phyloP scores from a whole-genome alignment of 2,797 vertebrate genomes.

The Dendrocincla fuliginosa region DNA sequence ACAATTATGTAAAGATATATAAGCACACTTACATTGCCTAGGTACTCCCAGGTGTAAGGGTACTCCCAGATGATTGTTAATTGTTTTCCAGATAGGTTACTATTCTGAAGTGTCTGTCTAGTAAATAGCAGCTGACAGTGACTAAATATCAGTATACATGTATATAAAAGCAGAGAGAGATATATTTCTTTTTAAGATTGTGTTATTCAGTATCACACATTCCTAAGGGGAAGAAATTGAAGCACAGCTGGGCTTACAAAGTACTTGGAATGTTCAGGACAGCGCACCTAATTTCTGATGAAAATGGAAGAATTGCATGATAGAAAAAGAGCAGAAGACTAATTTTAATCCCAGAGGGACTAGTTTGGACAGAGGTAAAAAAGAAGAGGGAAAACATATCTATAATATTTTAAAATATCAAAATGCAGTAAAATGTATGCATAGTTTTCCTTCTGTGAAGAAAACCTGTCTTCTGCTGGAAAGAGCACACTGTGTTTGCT shows the following conservation, averaged over 20 bases:
- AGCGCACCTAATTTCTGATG: not conserved
- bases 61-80: not conserved
- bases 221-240: not conserved
- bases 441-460: not conserved
- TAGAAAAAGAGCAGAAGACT: not conserved
- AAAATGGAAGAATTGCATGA: not conserved
- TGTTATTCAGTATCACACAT: not conserved
- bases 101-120: not conserved
- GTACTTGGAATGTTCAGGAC: not conserved
- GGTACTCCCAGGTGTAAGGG: not conserved
- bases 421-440: not conserved
- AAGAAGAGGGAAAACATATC: not conserved
- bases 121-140: not conserved
- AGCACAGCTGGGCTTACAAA: not conserved
- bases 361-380: not conserved
- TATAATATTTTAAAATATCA: not conserved
- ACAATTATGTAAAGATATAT: not conserved
- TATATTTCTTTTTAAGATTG: not conserved
- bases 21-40: not conserved
- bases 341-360: not conserved
- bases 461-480: not conserved
- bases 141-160: not conserved
- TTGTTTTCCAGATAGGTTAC: not conserved
- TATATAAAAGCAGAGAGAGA: not conserved
- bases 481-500: not conserved